phyloP scores from a whole-genome alignment of 2,888 invertebrate genomes.

The Leucoptera coffeella region DNA sequence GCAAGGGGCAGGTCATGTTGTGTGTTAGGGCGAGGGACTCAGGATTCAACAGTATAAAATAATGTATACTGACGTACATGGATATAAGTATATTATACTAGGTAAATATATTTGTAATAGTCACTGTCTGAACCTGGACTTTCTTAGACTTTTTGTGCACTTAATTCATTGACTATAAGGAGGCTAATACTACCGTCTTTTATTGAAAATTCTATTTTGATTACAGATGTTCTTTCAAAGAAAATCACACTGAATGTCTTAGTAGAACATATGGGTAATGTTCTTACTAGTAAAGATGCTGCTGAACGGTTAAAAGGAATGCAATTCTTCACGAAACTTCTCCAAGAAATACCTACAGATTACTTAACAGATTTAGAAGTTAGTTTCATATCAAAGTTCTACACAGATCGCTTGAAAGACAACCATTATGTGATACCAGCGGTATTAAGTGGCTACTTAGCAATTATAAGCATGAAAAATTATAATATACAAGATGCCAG shows the following conservation, averaged over 20 bases:
- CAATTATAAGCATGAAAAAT: slow-evolving; percentile 59
- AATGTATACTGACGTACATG: too few species aligned
- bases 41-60: too few species aligned
- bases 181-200: too few species aligned
- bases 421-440: slow-evolving; percentile 73
- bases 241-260: slow-evolving; percentile 48
- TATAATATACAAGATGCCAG: slow-evolving; percentile 48
- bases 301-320: slow-evolving; percentile 60
- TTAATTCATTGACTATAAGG: too few species aligned
- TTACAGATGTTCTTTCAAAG: slow-evolving; percentile 50
- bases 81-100: too few species aligned
- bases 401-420: slow-evolving; percentile 72
- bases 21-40: too few species aligned
- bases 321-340: slow-evolving; percentile 54
- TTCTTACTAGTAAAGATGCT: slow-evolving; percentile 58
- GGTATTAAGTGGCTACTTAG: slow-evolving; percentile 64
- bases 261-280: slow-evolving; percentile 60
- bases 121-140: too few species aligned
- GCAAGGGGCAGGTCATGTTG: too few species aligned
- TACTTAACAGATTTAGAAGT: slow-evolving; percentile 57
- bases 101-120: too few species aligned
- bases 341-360: slow-evolving; percentile 53
- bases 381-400: slow-evolving; percentile 62
- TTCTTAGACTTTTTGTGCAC: too few species aligned
- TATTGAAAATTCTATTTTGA: slow-evolving; percentile 3